A percentile compares a stretch with the other conserved stretches of the same genome.
Conservation (phyloP, 2,888 invertebrate species). For the Microchrysa polita region DNA sequence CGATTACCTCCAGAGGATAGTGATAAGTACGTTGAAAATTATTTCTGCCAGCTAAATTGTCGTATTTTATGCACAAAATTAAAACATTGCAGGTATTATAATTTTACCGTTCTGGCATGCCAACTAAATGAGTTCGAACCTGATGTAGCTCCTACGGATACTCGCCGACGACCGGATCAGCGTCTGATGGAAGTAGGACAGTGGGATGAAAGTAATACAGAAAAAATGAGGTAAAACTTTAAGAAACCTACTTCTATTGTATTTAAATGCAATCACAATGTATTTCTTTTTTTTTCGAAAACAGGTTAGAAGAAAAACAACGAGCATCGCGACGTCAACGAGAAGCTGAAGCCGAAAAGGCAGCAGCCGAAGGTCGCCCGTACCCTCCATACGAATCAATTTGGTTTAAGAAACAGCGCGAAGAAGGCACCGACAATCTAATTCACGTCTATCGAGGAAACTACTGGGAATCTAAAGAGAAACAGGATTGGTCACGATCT, state of each 20-base stretch:
- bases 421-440: slow-evolving; percentile 73
- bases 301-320: slow-evolving; percentile 93
- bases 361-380: slow-evolving; percentile 71
- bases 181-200: slow-evolving; percentile 94
- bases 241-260: not conserved
- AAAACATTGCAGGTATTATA: slow-evolving; percentile 73
- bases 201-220: slow-evolving; percentile 91
- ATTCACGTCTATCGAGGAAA: slow-evolving; percentile 84
- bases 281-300: not conserved
- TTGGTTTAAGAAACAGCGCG: slow-evolving; percentile 90
- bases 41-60: not conserved
- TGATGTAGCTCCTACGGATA: slow-evolving; percentile 94
- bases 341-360: slow-evolving; percentile 82
- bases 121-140: slow-evolving; percentile 96
- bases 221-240: slow-evolving; percentile 71
- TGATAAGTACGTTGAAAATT: slow-evolving; percentile 71
- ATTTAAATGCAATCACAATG: not conserved
- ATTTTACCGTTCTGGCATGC: slow-evolving; percentile 93
- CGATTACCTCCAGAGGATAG: slow-evolving; percentile 75
- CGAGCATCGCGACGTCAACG: slow-evolving; percentile 78
- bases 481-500: slow-evolving; percentile 88
- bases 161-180: slow-evolving; percentile 93
- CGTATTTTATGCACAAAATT: slow-evolving; percentile 19
- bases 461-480: slow-evolving; percentile 93
- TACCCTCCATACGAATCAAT: slow-evolving; percentile 80